Evolutionary conservation across 2,797 vertebrate genomes (phyloP).

Genomic region (Vespertilio murinus): DNA sequence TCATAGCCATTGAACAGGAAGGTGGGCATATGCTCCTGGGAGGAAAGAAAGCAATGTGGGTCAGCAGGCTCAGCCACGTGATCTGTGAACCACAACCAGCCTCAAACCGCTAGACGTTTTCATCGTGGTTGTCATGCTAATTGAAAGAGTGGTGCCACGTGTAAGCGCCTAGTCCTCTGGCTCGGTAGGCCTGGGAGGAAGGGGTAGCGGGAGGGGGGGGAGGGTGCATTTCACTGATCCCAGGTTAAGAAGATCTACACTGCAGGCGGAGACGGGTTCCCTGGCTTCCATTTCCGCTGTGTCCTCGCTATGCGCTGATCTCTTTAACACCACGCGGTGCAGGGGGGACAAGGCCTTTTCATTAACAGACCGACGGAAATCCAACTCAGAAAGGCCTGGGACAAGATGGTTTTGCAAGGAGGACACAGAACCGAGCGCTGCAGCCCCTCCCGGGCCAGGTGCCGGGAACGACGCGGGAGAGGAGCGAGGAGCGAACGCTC

Average conservation of each 20-base stretch:
- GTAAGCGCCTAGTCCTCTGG: background rate
- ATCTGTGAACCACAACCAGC: fast-evolving
- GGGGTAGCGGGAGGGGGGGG: fast-evolving
- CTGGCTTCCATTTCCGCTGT: background rate
- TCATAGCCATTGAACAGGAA: constrained; percentile 99
- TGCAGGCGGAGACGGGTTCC: background rate
- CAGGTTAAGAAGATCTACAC: background rate
- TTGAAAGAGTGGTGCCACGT: background rate
- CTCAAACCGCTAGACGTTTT: background rate
- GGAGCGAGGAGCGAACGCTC: fast-evolving
- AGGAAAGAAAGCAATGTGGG: background rate
- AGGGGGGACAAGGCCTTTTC: background rate
- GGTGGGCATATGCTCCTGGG: constrained; percentile 98
- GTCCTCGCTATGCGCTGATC: background rate
- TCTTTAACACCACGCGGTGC: background rate
- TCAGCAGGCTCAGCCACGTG: background rate
- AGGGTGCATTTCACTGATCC: fast-evolving
- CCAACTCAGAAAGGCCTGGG: background rate
- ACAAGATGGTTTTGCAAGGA: background rate
- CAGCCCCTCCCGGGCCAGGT: fast-evolving
- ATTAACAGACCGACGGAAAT: background rate
- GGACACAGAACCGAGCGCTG: background rate
- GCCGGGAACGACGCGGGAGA: background rate
- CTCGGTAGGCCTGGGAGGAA: no score
- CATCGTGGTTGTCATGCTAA: background rate